Conservation (phyloP, 2,888 invertebrate genomes). For the Koerneria pararmatus region DNA sequence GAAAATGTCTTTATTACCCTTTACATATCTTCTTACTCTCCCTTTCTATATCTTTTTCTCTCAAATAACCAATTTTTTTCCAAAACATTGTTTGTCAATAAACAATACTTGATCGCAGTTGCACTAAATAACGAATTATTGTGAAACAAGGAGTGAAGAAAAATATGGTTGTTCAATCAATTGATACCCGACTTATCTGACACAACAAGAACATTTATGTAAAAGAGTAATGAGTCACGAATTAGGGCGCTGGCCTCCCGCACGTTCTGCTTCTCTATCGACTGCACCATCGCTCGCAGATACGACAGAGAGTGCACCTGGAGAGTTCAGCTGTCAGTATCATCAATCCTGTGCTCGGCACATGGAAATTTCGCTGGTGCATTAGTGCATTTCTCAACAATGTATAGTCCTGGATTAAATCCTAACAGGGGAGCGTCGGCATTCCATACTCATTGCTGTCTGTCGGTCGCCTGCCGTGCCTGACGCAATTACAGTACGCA, state of each 20-base stretch:
- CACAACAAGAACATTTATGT: not conserved
- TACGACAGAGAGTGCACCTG: conserved; percentile 72
- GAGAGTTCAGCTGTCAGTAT: conserved; percentile 66
- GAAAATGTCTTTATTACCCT: too few species aligned
- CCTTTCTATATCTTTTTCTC: not conserved
- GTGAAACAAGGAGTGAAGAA: not conserved
- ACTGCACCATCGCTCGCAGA: conserved; percentile 72
- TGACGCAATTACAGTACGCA: conserved; percentile 73
- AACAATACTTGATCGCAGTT: conserved; percentile 6
- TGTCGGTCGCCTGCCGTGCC: conserved; percentile 82
- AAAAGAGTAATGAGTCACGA: conserved; percentile 61
- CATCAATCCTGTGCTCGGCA: too few species aligned
- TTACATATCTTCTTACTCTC: too few species aligned
- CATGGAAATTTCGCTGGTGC: too few species aligned
- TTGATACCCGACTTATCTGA: not conserved
- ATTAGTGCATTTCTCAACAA: not conserved
- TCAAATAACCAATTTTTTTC: not conserved
- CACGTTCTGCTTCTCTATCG: conserved; percentile 76
- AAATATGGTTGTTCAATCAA: not conserved
- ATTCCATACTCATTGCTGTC: conserved; percentile 76
- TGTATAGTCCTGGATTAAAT: conserved; percentile 68
- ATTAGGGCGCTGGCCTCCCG: conserved; percentile 66
- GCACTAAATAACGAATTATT: not conserved
- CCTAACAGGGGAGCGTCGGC: conserved; percentile 73
- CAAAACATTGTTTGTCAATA: not conserved